Evolutionary conservation across 2,888 invertebrate genomes (phyloP), one percentile per base, ranked within the genome.

Genomic region (Andrena minutula): DNA sequence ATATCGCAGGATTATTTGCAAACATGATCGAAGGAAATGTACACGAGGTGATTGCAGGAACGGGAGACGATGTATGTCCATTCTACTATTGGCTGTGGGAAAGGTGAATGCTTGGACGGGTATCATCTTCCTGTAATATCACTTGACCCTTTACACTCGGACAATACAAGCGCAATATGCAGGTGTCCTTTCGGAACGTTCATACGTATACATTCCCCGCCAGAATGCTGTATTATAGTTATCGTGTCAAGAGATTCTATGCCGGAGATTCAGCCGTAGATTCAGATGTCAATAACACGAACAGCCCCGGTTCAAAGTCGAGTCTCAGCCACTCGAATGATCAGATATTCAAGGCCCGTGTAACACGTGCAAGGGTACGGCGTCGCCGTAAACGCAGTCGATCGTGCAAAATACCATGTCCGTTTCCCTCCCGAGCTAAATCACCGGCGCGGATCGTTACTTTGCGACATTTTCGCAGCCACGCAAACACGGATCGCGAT

Each of bases 391-490:
- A 71, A 51, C 28, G 35, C 60, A 71, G 56, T 53, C 70, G 70
- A 75, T 79, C 75, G 80, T 66, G 80, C 65, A 82, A 80, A 80
- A 75, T 49, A 70, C 65, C 80, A 30, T 65, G 58, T 20, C 23
- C 60, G 74, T 41, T 68, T 32, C 58, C 49, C 65, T 58, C 58
- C 2, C 63, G 49, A 41, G 76, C 51, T 83, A 82, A 83, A 83
- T 83, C 83, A 78, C 61, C 71, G 51, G 20, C 32, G n/a, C 53
- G 61, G 78, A 82, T 82, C 78, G 74, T 83, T 82, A 69, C 82
- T 83, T 68, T 26, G 82, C 83, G 83, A 83, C 82, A 78, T 83
- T 83, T 83, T 83, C 83, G 68, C 71, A 66, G 65, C 69, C 74
- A 35, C 51, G 73, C 49, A 70, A 82, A 79, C 82, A 82, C 60